Percentiles rank a stretch among this genome's conserved stretches.
Conservation (phyloP, 2,113 vertebrate genomes). For the Oenanthe melanoleuca region DNA sequence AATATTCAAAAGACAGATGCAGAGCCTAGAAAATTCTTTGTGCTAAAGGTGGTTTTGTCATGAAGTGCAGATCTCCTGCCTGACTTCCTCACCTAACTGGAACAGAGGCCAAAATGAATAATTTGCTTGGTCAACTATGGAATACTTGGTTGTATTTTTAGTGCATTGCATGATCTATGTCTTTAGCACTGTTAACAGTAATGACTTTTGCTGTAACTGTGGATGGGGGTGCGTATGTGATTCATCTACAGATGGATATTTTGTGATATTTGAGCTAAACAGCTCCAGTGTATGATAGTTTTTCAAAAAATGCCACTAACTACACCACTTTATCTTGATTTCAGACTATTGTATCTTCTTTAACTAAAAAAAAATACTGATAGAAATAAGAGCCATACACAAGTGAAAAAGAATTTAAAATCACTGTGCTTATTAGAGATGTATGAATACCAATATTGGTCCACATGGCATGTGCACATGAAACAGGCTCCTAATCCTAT, state of each 20-base stretch:
- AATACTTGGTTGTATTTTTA: background rate
- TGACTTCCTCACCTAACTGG: background rate
- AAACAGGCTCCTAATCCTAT: background rate
- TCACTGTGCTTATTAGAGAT: background rate
- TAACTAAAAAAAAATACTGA: background rate
- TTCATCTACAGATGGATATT: background rate
- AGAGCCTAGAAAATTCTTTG: background rate
- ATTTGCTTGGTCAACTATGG: background rate
- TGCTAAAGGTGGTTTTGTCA: background rate
- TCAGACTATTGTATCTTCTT: background rate
- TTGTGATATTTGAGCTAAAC: background rate
- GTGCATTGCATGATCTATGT: background rate
- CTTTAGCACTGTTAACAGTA: background rate
- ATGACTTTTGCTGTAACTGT: background rate
- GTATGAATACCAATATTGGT: background rate
- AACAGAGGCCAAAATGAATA: background rate
- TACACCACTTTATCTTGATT: conserved; percentile 9
- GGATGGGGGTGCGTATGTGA: accelerated
- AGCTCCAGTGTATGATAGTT: background rate
- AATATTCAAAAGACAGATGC: background rate
- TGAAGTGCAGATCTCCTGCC: background rate
- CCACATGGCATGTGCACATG: background rate
- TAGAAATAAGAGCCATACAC: background rate
- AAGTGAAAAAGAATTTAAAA: background rate
- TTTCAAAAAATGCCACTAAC: background rate